Evolutionary conservation across 2,888 invertebrate species (phyloP), one percentile per base, ranked within the genome.

Genomic region (Matsumyia berberina): DNA sequence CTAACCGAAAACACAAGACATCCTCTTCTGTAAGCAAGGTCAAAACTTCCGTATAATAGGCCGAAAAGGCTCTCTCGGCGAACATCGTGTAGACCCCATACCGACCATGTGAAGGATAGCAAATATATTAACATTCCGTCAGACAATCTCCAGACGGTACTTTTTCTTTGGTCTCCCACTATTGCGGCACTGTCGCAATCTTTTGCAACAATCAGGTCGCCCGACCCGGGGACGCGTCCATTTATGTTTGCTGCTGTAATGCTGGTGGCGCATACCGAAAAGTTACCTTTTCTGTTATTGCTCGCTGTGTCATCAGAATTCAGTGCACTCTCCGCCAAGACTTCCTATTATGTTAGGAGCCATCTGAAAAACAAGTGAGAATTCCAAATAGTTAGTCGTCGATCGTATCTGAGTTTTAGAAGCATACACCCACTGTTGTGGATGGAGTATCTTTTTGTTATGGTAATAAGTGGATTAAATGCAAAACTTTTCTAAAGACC

Each of bases 41-140:
- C n/a, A n/a, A n/a, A n/a, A n/a, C n/a, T n/a, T n/a, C n/a, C n/a
- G n/a, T n/a, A n/a, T n/a, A 24, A 24, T 90, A 76, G 70, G 90
- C 90, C n/a, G 89, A 8, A 58, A 89, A 89, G 1, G 90, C 90
- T 5, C 53, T 88, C 86, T 91, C 90, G 6, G 91, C 90, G 57
- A 92, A 89, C 9, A 92, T 86, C 51, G 94, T 88, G 87, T 93
- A 94, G 0, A 94, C 0, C 11, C 94, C 94, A 88, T 95, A 96
- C 0, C 93, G 0, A 93, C 94, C 4, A 93, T 88, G 90, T 97
- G 96, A 46, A 97, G 92, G 87, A 96, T 94, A 1, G 94, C 88
- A 89, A 96, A 96, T 5, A 94, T 94, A 3, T 95, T 89, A 0
- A 96, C 95, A 90, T 96, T 96, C 89, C 94, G 93, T 96, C 96